A percentile compares a stretch with the other conserved stretches of the same genome.
Evolutionary conservation across 1,140 invertebrate species (phyloP).

Genomic region (Euura saliciscinereae): DNA sequence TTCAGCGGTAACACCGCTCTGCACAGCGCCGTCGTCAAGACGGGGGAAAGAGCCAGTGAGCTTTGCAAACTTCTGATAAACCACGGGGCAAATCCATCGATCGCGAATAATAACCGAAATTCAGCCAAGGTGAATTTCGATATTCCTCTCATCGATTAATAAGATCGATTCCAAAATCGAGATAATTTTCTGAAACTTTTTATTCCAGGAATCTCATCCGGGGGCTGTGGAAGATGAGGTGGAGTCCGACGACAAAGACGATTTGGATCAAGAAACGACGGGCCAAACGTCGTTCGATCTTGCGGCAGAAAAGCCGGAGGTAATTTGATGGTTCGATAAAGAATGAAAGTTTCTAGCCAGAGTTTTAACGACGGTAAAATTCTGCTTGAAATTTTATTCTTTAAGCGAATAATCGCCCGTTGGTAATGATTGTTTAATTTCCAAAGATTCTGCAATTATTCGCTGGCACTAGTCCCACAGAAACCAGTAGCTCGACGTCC

Average conservation of each 20-base stretch:
- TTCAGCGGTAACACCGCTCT: conserved; percentile 52
- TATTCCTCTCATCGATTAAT: neutral
- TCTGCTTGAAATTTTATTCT: no score
- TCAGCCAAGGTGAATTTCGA: conserved; percentile 11
- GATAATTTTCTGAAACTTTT: conserved; percentile 7
- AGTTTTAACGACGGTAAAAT: no score
- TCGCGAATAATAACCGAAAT: conserved; percentile 38
- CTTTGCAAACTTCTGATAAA: conserved; percentile 44
- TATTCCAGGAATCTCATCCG: conserved; percentile 4
- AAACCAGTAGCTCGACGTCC: neutral
- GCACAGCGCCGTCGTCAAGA: conserved; percentile 45
- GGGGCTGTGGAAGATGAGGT: conserved; percentile 19
- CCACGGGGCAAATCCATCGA: conserved; percentile 44
- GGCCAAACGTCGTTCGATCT: conserved; percentile 50
- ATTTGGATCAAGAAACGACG: neutral
- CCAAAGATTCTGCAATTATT: conserved; percentile 37
- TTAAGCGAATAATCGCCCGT: no score
- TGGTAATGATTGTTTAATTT: no score
- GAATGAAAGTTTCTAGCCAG: neutral
- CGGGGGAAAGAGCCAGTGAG: conserved; percentile 41
- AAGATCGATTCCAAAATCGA: neutral
- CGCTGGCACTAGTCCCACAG: neutral
- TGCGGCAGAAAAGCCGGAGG: conserved; percentile 46
- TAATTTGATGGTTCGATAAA: conserved; percentile 23
- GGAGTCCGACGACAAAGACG: neutral